Evolutionary conservation across 2,113 vertebrate species (phyloP).

Genomic region (Ibidorhyncha struthersii): DNA sequence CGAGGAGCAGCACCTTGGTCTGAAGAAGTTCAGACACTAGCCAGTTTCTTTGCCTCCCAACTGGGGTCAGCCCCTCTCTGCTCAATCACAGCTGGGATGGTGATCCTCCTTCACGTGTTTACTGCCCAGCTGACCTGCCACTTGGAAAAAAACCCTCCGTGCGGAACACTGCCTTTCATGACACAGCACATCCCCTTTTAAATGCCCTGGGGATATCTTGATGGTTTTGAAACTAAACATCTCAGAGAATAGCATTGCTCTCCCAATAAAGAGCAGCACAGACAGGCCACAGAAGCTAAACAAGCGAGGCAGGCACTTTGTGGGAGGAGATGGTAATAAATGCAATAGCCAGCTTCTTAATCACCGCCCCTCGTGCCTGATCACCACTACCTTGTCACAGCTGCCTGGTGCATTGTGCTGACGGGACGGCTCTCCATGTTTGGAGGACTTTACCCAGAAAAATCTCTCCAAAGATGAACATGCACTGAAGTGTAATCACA

Average conservation of each 20-base stretch:
- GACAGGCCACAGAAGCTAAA: not conserved
- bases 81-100: not conserved
- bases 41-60: not conserved
- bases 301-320: not conserved
- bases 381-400: not conserved
- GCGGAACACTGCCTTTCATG: not conserved
- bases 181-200: not conserved
- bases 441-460: not conserved
- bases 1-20: not conserved
- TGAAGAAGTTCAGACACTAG: not conserved
- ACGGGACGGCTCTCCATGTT: not conserved
- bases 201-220: not conserved
- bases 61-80: not conserved
- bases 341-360: not conserved
- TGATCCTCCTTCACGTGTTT: not conserved
- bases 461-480: not conserved
- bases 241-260: not conserved
- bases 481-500: not conserved
- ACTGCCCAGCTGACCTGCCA: not conserved
- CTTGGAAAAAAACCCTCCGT: not conserved
- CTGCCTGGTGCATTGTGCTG: not conserved
- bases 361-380: not conserved
- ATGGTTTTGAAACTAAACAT: conserved; percentile 13
- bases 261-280: not conserved
- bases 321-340: conserved; percentile 21